Percentiles rank a stretch among this genome's conserved stretches.
These are phyloP conservation scores for Lutra lutra DNA, from an alignment of 2,797 vertebrate species.

Conservation along the genomic window DNA sequence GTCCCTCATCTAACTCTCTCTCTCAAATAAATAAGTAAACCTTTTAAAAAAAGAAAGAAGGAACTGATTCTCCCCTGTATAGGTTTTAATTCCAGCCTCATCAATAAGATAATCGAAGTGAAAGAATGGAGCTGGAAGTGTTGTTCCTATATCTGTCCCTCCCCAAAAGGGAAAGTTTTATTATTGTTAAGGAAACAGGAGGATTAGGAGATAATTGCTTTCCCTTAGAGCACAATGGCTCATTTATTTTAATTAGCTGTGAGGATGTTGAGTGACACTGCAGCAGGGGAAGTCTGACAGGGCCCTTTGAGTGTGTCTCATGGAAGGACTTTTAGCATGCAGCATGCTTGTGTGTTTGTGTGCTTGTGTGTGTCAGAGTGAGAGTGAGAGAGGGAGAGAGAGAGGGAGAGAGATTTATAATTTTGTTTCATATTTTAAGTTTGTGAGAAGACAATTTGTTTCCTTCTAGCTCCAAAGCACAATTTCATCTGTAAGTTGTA, in stretches of 20 bases:
- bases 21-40: not conserved
- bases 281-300: not conserved
- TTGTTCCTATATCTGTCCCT: not conserved
- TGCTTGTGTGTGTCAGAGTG: not conserved
- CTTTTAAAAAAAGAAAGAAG: not conserved
- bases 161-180: not conserved
- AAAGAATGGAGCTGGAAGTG: not conserved
- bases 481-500: not conserved
- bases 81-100: not conserved
- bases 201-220: not conserved
- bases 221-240: not conserved
- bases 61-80: not conserved
- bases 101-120: not conserved
- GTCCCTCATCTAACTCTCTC: not conserved
- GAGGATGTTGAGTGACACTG: not conserved
- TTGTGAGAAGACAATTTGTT: not conserved
- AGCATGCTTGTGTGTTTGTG: not conserved
- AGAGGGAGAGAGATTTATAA: not conserved
- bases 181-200: not conserved
- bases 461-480: not conserved
- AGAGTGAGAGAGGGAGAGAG: not conserved
- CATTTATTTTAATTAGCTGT: not conserved
- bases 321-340: not conserved
- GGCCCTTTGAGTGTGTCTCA: not conserved
- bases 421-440: not conserved